Evolutionary conservation across 2,888 invertebrate genomes (phyloP).

Genomic region (Mesochorus sp.): DNA sequence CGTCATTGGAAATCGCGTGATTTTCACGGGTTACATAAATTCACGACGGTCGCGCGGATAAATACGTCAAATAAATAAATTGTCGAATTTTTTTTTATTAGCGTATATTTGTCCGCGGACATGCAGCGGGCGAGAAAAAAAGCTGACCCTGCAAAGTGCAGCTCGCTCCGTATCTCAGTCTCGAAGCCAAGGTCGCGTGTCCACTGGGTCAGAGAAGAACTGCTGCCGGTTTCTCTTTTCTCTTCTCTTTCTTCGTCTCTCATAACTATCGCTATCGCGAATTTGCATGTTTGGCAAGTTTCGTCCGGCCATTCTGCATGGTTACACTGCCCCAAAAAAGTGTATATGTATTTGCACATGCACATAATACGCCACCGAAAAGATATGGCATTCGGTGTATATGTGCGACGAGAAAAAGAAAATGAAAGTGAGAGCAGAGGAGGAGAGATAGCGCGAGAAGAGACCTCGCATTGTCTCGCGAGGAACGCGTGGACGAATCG

Average conservation of each 20-base stretch:
- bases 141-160: conserved; percentile 56
- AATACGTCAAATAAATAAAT: conserved; percentile 13
- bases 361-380: conserved; percentile 8
- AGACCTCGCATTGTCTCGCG: conserved; percentile 43
- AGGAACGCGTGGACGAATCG: conserved; percentile 46
- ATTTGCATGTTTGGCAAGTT: conserved; percentile 40
- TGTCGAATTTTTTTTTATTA: conserved; percentile 20
- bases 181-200: conserved; percentile 73
- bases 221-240: conserved; percentile 55
- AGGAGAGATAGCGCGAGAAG: conserved; percentile 26
- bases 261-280: conserved; percentile 40
- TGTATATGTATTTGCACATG: not conserved
- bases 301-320: conserved; percentile 41
- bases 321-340: too few relatives aligned
- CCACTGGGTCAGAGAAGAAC: conserved; percentile 74
- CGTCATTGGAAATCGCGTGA: conserved; percentile 17
- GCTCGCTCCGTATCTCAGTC: conserved; percentile 56
- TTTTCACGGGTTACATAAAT: conserved; percentile 34
- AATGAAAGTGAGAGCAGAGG: conserved; percentile 47
- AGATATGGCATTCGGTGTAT: conserved; percentile 2
- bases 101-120: not conserved
- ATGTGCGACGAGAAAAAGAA: conserved; percentile 35
- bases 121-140: conserved; percentile 18
- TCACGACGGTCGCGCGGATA: not conserved
- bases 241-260: conserved; percentile 37